Evolutionary conservation across 1,140 invertebrate genomes (phyloP).

Genomic region (Samia ricini): DNA sequence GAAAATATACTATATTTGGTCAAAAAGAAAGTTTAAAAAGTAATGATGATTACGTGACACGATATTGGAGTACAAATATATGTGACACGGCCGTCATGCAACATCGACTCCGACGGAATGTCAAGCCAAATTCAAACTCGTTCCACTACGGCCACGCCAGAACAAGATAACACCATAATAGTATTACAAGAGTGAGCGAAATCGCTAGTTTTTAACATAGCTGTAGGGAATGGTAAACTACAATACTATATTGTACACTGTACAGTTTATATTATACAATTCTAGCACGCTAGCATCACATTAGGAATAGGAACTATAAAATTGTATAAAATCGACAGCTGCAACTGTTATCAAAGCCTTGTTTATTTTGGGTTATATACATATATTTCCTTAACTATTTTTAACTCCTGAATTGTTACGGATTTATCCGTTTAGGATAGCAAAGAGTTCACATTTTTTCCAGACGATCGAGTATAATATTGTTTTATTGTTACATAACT

Average conservation of each 20-base stretch:
- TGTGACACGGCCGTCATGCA: conserved; percentile 44
- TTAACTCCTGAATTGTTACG: too few species aligned
- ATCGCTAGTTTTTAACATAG: conserved; percentile 7
- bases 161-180: conserved; percentile 50
- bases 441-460: too few species aligned
- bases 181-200: conserved; percentile 40
- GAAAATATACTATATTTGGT: conserved; percentile 19
- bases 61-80: conserved; percentile 11
- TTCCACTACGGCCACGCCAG: conserved; percentile 20
- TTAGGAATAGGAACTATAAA: too few species aligned
- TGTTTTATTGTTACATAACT: too few species aligned
- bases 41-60: conserved; percentile 31
- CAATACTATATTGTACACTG: too few species aligned
- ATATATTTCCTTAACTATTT: too few species aligned
- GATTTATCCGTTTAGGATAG: too few species aligned
- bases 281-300: not conserved
- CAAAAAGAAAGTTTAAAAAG: conserved; percentile 40
- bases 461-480: too few species aligned
- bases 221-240: not conserved
- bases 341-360: not conserved
- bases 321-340: not conserved
- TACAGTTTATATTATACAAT: not conserved
- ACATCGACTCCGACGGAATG: conserved; percentile 48
- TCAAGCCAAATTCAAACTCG: conserved; percentile 22
- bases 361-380: too few species aligned